Evolutionary conservation across 2,797 vertebrate genomes (phyloP), one percentile per base, ranked within the genome.

Genomic region (Phoxinus dragarum): DNA sequence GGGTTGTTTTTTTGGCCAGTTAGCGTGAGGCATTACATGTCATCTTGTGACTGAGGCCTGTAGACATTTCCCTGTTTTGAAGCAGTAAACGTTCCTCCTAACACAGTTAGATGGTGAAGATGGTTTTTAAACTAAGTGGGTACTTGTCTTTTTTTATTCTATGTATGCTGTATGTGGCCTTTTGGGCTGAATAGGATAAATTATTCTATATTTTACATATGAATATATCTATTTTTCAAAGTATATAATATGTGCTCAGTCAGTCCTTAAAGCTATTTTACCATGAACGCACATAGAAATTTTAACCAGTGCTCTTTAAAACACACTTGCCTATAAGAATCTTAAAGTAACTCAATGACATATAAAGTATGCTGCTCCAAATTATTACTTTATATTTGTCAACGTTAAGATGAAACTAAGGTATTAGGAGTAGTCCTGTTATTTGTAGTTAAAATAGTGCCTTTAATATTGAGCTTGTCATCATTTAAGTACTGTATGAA

Each of bases 191-290:
- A 76, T 84, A 87, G 49, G 74, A 90, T 90, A 91, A 89, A 90
- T 91, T 89, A 91, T 91, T 89, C 83, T 89, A 84, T 88, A 89
- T 89, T 90, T 88, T 85, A 81, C 85, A 85, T 73, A 86, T 74
- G 42, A 72, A 67, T 72, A 80, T 85, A 88, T 90, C 23, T 86
- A 82, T 88, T 85, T 90, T 86, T 81, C 12, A 87, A 87, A 86
- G 77, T 84, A 84, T 87, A 87, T 85, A 85, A 76, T 81, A 85
- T 82, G 86, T 86, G 86, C 82, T 88, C 89, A 84, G 84, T 90
- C 92, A 93, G 92, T 92, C 89, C 88, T 88, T 92, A 90, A 79
- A 95, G 93, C 93, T 95, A 88, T 93, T 91, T 91, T 88, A 86
- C 92, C 82, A 89, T 89, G 87, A 92, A 90, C 79, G 79, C 87